These are phyloP conservation scores for Gastrophryne carolinensis DNA, from an alignment of 2,797 vertebrate species.

Conservation along the genomic window DNA sequence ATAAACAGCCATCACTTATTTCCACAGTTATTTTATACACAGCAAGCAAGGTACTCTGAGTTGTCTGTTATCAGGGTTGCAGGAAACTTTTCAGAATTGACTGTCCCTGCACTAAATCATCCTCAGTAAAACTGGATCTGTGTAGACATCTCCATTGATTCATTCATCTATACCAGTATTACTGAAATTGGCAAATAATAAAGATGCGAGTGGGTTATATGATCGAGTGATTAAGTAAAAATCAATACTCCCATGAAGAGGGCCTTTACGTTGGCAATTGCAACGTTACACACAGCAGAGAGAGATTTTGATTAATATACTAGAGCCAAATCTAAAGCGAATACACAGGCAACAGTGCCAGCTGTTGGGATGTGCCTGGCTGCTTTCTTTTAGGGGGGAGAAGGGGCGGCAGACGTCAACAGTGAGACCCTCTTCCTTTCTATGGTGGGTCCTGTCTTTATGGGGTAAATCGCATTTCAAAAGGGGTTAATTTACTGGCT, in stretches of 20 bases:
- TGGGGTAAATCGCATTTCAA: slow-evolving; percentile 1
- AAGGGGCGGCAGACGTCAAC: slow-evolving; percentile 9
- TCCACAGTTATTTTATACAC: not conserved
- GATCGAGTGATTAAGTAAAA: slow-evolving; percentile 49
- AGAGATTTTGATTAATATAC: slow-evolving; percentile 50
- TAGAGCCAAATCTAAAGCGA: slow-evolving; percentile 31
- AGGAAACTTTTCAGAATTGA: not conserved
- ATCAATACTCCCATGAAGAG: slow-evolving; percentile 44
- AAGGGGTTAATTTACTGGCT: slow-evolving; percentile 10
- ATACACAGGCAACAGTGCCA: slow-evolving; percentile 44
- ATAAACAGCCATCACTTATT: too few species aligned
- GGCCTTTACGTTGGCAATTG: slow-evolving; percentile 20
- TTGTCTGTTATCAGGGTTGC: not conserved
- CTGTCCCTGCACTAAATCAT: not conserved
- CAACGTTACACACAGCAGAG: slow-evolving; percentile 31
- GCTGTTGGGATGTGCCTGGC: slow-evolving; percentile 15
- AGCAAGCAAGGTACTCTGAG: not conserved
- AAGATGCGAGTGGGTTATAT: slow-evolving; percentile 24
- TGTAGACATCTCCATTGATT: not conserved
- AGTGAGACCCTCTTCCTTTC: not conserved
- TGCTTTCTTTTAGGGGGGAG: too few species aligned
- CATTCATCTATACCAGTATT: not conserved
- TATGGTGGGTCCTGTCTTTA: slow-evolving; percentile 4
- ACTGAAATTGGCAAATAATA: slow-evolving; percentile 43
- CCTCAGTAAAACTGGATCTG: not conserved